These are phyloP conservation scores for Macrosteles quadrilineatus DNA, from an alignment of 1,140 invertebrate genomes.

Conservation along the genomic window DNA sequence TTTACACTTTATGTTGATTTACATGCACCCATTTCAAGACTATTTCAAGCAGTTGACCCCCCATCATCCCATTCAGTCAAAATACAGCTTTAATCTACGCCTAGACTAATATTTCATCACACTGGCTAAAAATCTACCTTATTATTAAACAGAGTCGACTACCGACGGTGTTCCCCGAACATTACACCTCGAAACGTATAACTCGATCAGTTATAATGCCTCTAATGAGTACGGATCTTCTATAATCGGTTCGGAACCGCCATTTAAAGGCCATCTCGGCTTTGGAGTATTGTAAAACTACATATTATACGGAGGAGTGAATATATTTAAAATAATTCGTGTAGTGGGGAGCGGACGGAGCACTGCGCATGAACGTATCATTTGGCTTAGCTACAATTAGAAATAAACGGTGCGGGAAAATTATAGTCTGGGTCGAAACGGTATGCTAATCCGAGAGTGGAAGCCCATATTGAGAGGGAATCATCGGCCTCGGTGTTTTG, in stretches of 20 bases:
- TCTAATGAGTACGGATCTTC: slow-evolving; percentile 5
- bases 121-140: too few relatives aligned
- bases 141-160: too few relatives aligned
- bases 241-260: slow-evolving; percentile 18
- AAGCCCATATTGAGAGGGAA: slow-evolving; percentile 23
- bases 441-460: slow-evolving; percentile 26
- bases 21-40: too few relatives aligned
- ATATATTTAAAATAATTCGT: slow-evolving; percentile 22
- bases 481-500: neutral
- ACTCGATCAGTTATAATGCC: neutral
- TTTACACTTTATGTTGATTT: too few relatives aligned
- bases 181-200: too few relatives aligned
- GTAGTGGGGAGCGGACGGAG: neutral
- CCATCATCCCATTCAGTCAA: too few relatives aligned
- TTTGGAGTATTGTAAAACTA: neutral
- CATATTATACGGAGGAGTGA: slow-evolving; percentile 5
- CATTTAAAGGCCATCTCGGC: slow-evolving; percentile 20
- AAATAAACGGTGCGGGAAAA: slow-evolving; percentile 28
- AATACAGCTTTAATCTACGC: too few relatives aligned
- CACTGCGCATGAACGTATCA: slow-evolving; percentile 7
- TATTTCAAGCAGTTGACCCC: too few relatives aligned
- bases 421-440: slow-evolving; percentile 22
- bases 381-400: slow-evolving; percentile 27
- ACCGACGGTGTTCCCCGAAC: too few relatives aligned
- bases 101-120: too few relatives aligned